A percentile compares a stretch with the other conserved stretches of the same genome.
Conservation (phyloP, 2,797 vertebrate genomes). For the Crenuchus spilurus region DNA sequence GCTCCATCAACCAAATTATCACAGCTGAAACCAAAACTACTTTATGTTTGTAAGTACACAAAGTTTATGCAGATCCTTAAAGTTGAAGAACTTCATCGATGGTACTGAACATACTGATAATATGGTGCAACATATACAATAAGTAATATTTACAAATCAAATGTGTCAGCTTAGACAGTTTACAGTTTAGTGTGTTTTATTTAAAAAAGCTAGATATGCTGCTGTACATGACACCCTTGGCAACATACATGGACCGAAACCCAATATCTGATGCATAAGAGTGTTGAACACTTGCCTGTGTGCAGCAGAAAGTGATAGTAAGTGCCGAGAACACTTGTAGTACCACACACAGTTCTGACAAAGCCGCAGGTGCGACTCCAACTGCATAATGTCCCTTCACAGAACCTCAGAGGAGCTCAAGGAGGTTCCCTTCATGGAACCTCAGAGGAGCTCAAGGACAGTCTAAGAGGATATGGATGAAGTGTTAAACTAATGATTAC, state of each 20-base stretch:
- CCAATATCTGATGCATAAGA: neutral
- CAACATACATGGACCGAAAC: neutral
- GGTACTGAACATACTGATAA: neutral
- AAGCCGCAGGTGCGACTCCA: slow-evolving; percentile 72
- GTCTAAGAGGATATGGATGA: too few species aligned
- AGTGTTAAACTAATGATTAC: too few species aligned
- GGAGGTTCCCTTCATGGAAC: too few species aligned
- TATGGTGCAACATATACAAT: neutral
- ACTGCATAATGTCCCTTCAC: slow-evolving; percentile 66
- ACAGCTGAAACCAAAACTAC: neutral
- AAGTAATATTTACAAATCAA: neutral
- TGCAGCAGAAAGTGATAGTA: slow-evolving; percentile 63
- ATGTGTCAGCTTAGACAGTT: too few species aligned
- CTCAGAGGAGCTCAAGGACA: too few species aligned
- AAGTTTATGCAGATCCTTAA: too few species aligned
- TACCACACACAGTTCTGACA: slow-evolving; percentile 73
- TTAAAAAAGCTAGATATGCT: neutral
- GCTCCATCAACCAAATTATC: neutral
- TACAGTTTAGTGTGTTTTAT: neutral
- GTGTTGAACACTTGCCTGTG: slow-evolving; percentile 63
- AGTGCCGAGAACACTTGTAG: slow-evolving; percentile 65
- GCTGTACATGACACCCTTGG: too few species aligned
- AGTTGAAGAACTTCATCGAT: neutral
- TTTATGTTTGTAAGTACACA: too few species aligned
- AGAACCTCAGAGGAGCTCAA: slow-evolving; percentile 1